A percentile compares a stretch with the other conserved stretches of the same genome.
Conservation (phyloP, 1,140 invertebrate species). For the Bicyclus anynana region DNA sequence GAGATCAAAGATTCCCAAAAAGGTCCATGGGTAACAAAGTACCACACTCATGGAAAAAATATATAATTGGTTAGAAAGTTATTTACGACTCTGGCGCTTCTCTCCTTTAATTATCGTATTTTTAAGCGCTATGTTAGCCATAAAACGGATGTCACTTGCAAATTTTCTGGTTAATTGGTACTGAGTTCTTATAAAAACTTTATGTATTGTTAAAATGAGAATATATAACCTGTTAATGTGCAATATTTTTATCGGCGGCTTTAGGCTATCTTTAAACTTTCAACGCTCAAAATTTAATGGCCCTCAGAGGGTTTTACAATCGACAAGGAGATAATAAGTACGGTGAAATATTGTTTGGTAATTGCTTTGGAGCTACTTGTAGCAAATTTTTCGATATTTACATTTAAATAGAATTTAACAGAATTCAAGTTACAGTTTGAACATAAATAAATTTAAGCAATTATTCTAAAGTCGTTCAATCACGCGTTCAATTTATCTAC, state of each 20-base stretch:
- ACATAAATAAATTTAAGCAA: too few relatives aligned
- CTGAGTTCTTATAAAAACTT: slow-evolving; percentile 11
- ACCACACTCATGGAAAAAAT: slow-evolving; percentile 37
- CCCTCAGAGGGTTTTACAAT: not conserved
- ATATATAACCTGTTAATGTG: slow-evolving; percentile 6
- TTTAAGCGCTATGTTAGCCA: slow-evolving; percentile 38
- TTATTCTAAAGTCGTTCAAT: too few relatives aligned
- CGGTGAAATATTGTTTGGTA: not conserved
- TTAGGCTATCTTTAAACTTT: slow-evolving; percentile 18
- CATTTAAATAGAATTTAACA: too few relatives aligned
- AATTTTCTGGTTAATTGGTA: slow-evolving; percentile 35
- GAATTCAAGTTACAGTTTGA: too few relatives aligned
- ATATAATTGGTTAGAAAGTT: slow-evolving; percentile 55
- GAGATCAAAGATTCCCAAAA: slow-evolving; percentile 37
- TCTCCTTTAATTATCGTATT: slow-evolving; percentile 39
- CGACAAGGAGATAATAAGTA: not conserved
- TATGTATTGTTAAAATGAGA: slow-evolving; percentile 2
- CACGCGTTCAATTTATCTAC: too few relatives aligned
- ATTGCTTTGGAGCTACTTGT: too few relatives aligned
- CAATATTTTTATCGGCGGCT: slow-evolving; percentile 9
- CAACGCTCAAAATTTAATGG: not conserved
- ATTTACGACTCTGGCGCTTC: slow-evolving; percentile 42
- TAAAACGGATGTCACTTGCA: slow-evolving; percentile 37
- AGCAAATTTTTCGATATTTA: too few relatives aligned
- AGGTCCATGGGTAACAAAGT: slow-evolving; percentile 41